These are phyloP conservation scores for Archivesica marissinica DNA, from an alignment of 1,140 invertebrate genomes.

Conservation along the genomic window DNA sequence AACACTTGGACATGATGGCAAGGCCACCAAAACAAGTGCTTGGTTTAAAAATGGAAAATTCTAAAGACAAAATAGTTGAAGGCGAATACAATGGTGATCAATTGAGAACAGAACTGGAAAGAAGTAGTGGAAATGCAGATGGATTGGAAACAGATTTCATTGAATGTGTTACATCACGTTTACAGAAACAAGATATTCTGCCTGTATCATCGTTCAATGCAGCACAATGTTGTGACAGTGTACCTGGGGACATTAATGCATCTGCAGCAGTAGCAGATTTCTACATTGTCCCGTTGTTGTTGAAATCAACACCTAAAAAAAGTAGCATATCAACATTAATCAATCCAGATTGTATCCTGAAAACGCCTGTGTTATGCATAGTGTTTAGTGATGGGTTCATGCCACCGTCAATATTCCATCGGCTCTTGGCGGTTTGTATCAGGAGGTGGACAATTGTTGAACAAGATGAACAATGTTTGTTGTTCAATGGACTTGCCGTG, in stretches of 20 bases:
- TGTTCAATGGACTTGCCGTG: constrained; percentile 41
- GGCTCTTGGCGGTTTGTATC: constrained; percentile 31
- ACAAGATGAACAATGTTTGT: background rate
- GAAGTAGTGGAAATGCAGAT: background rate
- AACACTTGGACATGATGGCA: constrained; percentile 38
- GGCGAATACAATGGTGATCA: too few relatives aligned
- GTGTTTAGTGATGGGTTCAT: constrained; percentile 23
- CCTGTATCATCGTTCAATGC: too few relatives aligned
- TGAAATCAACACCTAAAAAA: background rate
- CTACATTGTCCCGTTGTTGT: constrained; percentile 33
- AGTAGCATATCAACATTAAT: background rate
- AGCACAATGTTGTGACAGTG: too few relatives aligned
- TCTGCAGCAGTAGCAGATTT: background rate
- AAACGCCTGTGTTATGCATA: constrained; percentile 20
- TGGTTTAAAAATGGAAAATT: too few relatives aligned
- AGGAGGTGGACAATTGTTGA: background rate
- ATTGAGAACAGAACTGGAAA: background rate
- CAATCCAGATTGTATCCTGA: background rate
- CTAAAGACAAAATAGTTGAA: too few relatives aligned
- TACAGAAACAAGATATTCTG: background rate
- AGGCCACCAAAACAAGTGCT: constrained; percentile 11
- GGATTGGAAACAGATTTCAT: too few relatives aligned
- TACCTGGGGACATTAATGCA: too few relatives aligned
- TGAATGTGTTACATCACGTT: background rate
- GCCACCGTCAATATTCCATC: constrained; percentile 47